phyloP scores from a whole-genome alignment of 2,113 vertebrate species.

The Ancistrus triradiatus region DNA sequence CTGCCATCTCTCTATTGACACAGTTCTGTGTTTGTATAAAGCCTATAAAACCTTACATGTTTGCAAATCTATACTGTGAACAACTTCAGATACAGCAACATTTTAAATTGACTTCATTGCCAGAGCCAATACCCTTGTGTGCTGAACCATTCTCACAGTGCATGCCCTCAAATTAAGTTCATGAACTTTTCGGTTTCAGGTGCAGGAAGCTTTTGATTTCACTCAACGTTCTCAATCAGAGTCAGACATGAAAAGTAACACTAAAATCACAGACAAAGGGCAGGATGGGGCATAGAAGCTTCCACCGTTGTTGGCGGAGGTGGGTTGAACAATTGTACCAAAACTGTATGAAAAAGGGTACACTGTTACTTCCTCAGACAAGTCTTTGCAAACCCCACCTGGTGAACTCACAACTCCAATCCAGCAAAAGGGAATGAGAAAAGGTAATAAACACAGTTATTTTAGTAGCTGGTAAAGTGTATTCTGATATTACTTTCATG shows the following conservation, averaged over 20 bases:
- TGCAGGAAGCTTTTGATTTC: conserved; percentile 8
- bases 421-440: background rate
- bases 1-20: no score
- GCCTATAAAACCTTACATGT: no score
- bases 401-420: conserved; percentile 19
- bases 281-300: conserved; percentile 25
- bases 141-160: background rate
- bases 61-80: background rate
- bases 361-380: conserved; percentile 51
- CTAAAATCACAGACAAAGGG: conserved; percentile 18
- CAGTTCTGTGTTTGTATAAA: background rate
- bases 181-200: background rate
- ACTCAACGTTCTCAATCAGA: background rate
- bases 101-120: background rate
- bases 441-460: background rate
- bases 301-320: conserved; percentile 44
- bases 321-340: conserved; percentile 46
- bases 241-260: conserved; percentile 28
- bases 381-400: conserved; percentile 33
- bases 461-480: no score
- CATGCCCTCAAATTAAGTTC: background rate
- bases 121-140: background rate
- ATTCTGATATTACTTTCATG: no score
- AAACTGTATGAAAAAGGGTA: conserved; percentile 45
- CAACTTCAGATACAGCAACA: background rate